Percentiles rank a stretch among this genome's conserved stretches.
phyloP scores from a whole-genome alignment of 2,113 vertebrate genomes.

The Scolopax mira region DNA sequence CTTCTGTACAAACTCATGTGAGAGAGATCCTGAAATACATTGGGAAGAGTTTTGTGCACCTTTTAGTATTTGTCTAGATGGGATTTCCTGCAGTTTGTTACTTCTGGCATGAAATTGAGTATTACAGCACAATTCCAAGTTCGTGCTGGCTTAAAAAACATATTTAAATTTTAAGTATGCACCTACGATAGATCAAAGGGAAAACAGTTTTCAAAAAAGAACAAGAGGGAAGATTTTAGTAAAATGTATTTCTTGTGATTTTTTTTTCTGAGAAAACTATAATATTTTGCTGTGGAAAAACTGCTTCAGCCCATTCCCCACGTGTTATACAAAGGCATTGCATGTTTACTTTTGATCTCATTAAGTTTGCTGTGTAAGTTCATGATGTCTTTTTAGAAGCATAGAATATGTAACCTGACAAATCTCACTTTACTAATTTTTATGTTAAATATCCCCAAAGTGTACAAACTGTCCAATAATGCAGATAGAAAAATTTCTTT shows the following conservation, averaged over 20 bases:
- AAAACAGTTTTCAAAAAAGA: not conserved
- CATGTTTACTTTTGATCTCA: not conserved
- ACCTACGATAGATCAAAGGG: not conserved
- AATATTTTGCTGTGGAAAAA: not conserved
- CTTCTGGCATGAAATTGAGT: not conserved
- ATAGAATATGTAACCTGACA: not conserved
- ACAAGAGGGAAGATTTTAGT: not conserved
- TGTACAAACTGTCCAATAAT: not conserved
- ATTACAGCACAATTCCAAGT: not conserved
- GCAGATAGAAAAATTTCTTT: not conserved
- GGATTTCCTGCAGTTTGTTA: not conserved
- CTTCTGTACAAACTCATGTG: not conserved
- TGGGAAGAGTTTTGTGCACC: not conserved
- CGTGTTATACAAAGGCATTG: not conserved
- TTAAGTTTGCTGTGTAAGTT: not conserved
- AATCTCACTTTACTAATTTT: not conserved
- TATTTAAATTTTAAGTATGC: not conserved
- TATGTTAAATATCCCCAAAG: not conserved
- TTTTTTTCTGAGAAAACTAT: not conserved
- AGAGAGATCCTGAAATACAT: not conserved
- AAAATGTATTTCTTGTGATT: not conserved
- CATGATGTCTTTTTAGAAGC: not conserved
- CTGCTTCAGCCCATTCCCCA: not conserved
- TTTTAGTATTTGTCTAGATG: not conserved
- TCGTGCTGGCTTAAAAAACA: not conserved